Conservation (phyloP, 1,140 invertebrate species). For the Drosophila subobscura region DNA sequence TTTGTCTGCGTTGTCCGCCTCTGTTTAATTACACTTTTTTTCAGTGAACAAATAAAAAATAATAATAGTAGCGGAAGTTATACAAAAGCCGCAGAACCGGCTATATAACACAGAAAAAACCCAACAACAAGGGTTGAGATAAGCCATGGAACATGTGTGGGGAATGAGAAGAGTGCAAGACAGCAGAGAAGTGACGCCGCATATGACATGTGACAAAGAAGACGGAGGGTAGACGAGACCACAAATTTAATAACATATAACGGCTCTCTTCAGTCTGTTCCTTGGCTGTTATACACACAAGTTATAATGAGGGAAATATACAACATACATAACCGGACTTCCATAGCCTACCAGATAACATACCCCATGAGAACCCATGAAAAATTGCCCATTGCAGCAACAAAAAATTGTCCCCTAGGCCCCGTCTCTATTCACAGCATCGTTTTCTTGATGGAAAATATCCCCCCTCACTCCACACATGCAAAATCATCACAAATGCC, state of each 20-base stretch:
- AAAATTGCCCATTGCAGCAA: not conserved
- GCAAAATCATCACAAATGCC: no score
- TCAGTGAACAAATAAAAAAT: constrained; percentile 45
- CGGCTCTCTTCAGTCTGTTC: constrained; percentile 51
- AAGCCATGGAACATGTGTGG: constrained; percentile 28
- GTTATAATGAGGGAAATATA: not conserved
- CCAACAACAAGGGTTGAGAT: constrained; percentile 36
- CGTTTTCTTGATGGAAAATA: no score
- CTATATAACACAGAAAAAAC: constrained; percentile 35
- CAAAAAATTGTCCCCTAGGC: no score
- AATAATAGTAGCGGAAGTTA: constrained; percentile 74
- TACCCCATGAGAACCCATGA: no score
- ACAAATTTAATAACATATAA: constrained; percentile 46
- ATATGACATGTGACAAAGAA: constrained; percentile 51
- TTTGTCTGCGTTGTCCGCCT: constrained; percentile 28
- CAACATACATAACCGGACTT: not conserved
- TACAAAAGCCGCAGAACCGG: constrained; percentile 76
- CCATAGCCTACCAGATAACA: no score
- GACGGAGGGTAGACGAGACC: constrained; percentile 17
- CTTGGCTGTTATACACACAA: constrained; percentile 12
- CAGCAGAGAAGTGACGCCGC: constrained; percentile 1
- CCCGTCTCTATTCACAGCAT: no score
- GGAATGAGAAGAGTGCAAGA: constrained; percentile 10
- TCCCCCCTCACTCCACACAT: no score
- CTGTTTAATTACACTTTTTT: constrained; percentile 75